Conservation (phyloP, 2,113 vertebrate species). For the Montifringilla adamsi region DNA sequence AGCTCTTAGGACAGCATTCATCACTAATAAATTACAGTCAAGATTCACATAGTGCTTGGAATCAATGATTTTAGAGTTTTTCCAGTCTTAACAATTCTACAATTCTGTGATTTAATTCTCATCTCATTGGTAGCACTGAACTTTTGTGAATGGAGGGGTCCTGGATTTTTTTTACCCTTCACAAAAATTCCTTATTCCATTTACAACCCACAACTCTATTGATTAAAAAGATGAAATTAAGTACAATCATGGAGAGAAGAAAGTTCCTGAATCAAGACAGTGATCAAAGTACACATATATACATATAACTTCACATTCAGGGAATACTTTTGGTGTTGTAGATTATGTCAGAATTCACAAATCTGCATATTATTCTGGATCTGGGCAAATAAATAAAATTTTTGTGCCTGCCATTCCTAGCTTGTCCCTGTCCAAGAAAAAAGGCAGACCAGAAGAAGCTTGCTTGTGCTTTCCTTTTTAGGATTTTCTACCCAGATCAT, state of each 20-base stretch:
- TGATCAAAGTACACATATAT: background rate
- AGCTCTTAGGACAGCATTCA: background rate
- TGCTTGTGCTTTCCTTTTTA: background rate
- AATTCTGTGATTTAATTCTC: background rate
- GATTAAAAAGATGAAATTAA: background rate
- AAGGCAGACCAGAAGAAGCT: background rate
- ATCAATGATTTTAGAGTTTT: background rate
- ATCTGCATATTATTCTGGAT: background rate
- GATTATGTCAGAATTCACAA: background rate
- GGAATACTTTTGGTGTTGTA: background rate
- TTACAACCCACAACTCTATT: background rate
- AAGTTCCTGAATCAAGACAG: background rate
- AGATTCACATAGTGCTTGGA: background rate
- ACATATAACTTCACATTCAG: background rate
- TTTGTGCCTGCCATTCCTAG: background rate
- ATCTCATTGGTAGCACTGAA: background rate
- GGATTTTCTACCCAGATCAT: background rate
- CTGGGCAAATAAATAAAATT: background rate
- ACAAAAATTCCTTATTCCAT: background rate
- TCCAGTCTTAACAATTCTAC: background rate
- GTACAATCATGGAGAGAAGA: background rate
- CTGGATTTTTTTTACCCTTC: background rate
- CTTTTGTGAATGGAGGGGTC: accelerated
- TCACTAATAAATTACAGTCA: background rate
- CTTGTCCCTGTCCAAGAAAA: background rate